Conservation (phyloP, 1,140 invertebrate species). For the Ips nitidus region DNA sequence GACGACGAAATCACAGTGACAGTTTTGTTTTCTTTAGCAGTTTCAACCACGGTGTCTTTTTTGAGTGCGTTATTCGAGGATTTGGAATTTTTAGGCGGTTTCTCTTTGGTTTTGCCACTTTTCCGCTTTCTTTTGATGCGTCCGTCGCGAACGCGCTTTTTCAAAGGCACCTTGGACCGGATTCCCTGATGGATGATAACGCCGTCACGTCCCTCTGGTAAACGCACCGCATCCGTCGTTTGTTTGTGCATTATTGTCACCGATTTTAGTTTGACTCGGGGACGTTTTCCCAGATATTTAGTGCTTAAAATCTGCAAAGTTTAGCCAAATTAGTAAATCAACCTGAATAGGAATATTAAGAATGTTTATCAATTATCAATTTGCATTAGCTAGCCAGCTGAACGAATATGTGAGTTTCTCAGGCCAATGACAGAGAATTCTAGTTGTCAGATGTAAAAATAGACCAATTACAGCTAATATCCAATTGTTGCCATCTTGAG, state of each 20-base stretch:
- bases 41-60: background rate
- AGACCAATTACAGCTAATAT: too few species aligned
- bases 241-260: constrained; percentile 84
- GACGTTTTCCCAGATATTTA: constrained; percentile 72
- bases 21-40: constrained; percentile 1
- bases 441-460: too few species aligned
- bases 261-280: constrained; percentile 76
- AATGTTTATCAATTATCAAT: too few species aligned
- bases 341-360: constrained; percentile 2
- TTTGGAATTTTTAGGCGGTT: constrained; percentile 4
- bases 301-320: constrained; percentile 70
- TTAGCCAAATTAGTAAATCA: background rate
- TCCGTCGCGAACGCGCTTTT: constrained; percentile 71
- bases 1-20: constrained; percentile 44
- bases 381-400: too few species aligned
- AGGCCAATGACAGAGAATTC: too few species aligned
- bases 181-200: constrained; percentile 72
- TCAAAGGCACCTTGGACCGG: constrained; percentile 72
- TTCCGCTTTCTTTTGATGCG: constrained; percentile 58
- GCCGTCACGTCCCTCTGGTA: constrained; percentile 70
- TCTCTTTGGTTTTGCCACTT: constrained; percentile 34
- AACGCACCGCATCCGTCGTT: constrained; percentile 78
- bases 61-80: constrained; percentile 6
- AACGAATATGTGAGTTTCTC: too few species aligned
- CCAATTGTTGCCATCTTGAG: too few species aligned